These are phyloP conservation scores for Oscheius sp. DNA, from an alignment of 2,888 invertebrate genomes.

Conservation along the genomic window DNA sequence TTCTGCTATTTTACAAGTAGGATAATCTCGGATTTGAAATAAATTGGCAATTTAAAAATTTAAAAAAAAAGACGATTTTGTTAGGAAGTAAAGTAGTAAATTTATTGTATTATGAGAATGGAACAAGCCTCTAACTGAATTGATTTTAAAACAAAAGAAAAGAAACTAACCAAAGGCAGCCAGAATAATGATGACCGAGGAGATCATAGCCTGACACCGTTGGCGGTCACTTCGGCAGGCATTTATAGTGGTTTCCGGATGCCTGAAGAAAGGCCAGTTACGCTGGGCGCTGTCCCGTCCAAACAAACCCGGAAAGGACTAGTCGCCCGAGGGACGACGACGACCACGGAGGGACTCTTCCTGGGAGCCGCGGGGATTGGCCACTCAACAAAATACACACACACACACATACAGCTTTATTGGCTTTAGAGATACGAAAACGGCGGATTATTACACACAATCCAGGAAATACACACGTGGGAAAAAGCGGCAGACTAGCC, in stretches of 20 bases:
- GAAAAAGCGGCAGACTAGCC: background rate
- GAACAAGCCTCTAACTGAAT: too few species aligned
- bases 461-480: background rate
- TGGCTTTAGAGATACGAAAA: too few species aligned
- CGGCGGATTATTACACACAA: too few species aligned
- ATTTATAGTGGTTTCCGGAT: slow-evolving; percentile 23
- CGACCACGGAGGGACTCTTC: slow-evolving; percentile 13
- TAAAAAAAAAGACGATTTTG: too few species aligned
- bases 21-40: too few species aligned
- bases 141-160: background rate
- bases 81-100: too few species aligned
- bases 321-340: slow-evolving; percentile 16
- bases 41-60: too few species aligned
- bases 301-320: slow-evolving; percentile 38
- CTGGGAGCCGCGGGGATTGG: slow-evolving; percentile 7
- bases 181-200: slow-evolving; percentile 10
- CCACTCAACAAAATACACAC: background rate
- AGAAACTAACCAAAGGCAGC: slow-evolving; percentile 16
- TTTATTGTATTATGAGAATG: too few species aligned
- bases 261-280: slow-evolving; percentile 25
- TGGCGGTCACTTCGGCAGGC: slow-evolving; percentile 16
- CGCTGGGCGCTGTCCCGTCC: slow-evolving; percentile 1
- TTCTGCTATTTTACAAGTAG: too few species aligned
- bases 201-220: slow-evolving; percentile 20
- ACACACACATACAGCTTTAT: background rate